Percentiles rank a stretch among this genome's conserved stretches.
Conservation (phyloP, 2,888 invertebrate species). For the Clostera curtula region DNA sequence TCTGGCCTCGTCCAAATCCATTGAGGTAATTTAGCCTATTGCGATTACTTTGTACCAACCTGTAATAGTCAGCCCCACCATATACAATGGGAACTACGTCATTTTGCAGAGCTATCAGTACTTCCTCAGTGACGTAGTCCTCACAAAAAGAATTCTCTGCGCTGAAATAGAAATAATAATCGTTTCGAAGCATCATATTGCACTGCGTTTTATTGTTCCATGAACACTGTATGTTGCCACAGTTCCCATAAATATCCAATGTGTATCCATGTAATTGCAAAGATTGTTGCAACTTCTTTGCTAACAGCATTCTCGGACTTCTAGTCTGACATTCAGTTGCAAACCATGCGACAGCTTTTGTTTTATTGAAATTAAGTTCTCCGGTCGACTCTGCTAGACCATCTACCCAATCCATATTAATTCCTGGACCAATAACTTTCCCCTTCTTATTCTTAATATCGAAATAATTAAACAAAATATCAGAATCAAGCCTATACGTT, state of each 20-base stretch:
- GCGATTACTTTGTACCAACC: too few species aligned
- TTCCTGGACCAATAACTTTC: slow-evolving; percentile 45
- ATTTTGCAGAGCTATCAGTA: slow-evolving; percentile 75
- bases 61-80: slow-evolving; percentile 78
- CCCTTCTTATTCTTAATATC: slow-evolving; percentile 39
- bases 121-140: slow-evolving; percentile 72
- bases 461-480: slow-evolving; percentile 50
- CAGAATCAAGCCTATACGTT: slow-evolving; percentile 58
- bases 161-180: slow-evolving; percentile 83
- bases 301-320: slow-evolving; percentile 39
- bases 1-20: too few species aligned
- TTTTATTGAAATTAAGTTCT: too few species aligned
- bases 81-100: slow-evolving; percentile 79
- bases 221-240: slow-evolving; percentile 54
- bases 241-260: slow-evolving; percentile 72
- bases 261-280: slow-evolving; percentile 29
- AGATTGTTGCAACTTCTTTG: slow-evolving; percentile 30
- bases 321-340: slow-evolving; percentile 49
- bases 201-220: slow-evolving; percentile 31
- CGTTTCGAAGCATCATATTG: slow-evolving; percentile 47
- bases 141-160: slow-evolving; percentile 83
- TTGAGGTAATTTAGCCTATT: too few species aligned
- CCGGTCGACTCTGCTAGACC: too few species aligned
- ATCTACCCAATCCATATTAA: slow-evolving; percentile 17
- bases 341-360: slow-evolving; percentile 60